Conservation (phyloP, 1,140 invertebrate species). For the Latrodectus geometricus region DNA sequence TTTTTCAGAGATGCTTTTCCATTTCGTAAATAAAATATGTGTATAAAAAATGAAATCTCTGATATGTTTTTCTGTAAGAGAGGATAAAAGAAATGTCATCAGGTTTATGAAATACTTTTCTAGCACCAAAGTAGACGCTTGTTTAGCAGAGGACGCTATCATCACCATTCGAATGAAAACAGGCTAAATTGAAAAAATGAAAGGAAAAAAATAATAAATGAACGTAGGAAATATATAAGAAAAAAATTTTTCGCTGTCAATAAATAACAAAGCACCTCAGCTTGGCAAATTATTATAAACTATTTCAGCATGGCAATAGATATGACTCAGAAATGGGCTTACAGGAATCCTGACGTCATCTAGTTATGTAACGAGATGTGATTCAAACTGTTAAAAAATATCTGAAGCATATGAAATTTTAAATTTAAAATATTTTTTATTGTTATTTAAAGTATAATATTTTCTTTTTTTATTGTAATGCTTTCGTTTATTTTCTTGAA, state of each 20-base stretch:
- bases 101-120: slow-evolving; percentile 23
- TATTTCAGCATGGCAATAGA: too few relatives aligned
- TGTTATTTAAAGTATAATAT: too few relatives aligned
- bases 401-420: too few relatives aligned
- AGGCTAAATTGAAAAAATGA: neutral
- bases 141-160: slow-evolving; percentile 17
- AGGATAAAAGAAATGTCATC: neutral
- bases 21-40: neutral
- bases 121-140: neutral
- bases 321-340: too few relatives aligned
- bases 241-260: slow-evolving; percentile 9
- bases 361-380: too few relatives aligned
- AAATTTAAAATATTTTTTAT: too few relatives aligned
- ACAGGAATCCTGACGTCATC: too few relatives aligned
- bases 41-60: neutral
- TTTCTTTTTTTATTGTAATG: too few relatives aligned
- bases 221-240: too few relatives aligned
- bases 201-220: slow-evolving; percentile 6
- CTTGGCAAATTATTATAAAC: too few relatives aligned
- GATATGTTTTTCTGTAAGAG: neutral
- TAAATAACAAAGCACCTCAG: slow-evolving; percentile 29
- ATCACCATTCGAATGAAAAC: neutral
- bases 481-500: too few relatives aligned
- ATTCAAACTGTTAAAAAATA: too few relatives aligned
- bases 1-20: neutral